Evolutionary conservation across 1,140 invertebrate genomes (phyloP).

Genomic region (Drosophila punjabiensis): DNA sequence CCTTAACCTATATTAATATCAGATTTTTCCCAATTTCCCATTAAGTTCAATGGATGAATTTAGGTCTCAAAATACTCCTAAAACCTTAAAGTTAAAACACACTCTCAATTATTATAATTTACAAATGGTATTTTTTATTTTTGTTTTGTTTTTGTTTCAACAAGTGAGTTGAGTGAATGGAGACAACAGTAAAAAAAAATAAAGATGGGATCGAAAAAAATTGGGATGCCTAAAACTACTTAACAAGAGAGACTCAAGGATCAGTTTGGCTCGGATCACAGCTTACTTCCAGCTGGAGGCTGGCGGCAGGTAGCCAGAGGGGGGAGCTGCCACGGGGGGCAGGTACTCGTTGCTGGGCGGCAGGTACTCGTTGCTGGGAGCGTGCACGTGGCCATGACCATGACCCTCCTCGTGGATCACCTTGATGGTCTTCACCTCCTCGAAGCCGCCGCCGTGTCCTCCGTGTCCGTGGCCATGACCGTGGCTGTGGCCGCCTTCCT

Average conservation of each 20-base stretch:
- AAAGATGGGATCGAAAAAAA: constrained; percentile 60
- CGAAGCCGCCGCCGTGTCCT: constrained; percentile 30
- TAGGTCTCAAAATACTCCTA: too few species aligned
- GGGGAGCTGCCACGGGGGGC: constrained; percentile 49
- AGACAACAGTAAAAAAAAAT: constrained; percentile 67
- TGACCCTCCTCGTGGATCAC: constrained; percentile 73
- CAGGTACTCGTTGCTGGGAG: constrained; percentile 58
- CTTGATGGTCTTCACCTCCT: constrained; percentile 72
- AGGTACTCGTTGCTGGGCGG: constrained; percentile 62
- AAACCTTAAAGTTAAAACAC: not conserved
- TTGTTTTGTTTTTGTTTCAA: constrained; percentile 22
- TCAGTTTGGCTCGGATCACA: constrained; percentile 65
- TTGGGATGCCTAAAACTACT: constrained; percentile 68
- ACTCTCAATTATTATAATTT: constrained; percentile 28
- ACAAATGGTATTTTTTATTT: constrained; percentile 41
- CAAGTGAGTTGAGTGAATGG: constrained; percentile 26
- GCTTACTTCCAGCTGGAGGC: constrained; percentile 68
- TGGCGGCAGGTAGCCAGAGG: constrained; percentile 68
- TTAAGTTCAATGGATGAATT: too few species aligned
- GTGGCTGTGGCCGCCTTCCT: constrained; percentile 51
- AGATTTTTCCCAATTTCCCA: too few species aligned
- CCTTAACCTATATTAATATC: too few species aligned
- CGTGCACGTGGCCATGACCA: constrained; percentile 37
- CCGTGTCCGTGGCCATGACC: constrained; percentile 22
- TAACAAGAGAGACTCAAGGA: constrained; percentile 59